Conservation (phyloP, 2,888 invertebrate genomes). For the Galerucella calmariensis region DNA sequence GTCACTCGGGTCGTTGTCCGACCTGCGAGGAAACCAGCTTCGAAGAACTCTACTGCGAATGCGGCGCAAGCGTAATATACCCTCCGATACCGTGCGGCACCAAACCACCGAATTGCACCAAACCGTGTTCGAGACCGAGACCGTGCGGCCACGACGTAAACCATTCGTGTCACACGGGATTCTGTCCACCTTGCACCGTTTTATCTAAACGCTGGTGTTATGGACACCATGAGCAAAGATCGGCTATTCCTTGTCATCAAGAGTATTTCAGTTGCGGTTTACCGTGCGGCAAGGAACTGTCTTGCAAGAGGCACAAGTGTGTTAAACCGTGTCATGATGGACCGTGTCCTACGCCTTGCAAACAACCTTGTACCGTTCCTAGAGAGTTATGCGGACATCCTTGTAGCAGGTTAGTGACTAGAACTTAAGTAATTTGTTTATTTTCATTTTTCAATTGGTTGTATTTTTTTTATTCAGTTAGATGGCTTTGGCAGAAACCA, state of each 20-base stretch:
- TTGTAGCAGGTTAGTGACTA: conserved; percentile 70
- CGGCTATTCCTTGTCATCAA: conserved; percentile 89
- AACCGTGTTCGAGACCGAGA: conserved; percentile 81
- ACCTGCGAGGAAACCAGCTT: conserved; percentile 84
- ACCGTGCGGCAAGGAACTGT: conserved; percentile 82
- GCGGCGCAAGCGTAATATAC: conserved; percentile 85
- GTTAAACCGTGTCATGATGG: conserved; percentile 64
- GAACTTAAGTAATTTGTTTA: not conserved
- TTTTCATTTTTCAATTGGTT: not conserved
- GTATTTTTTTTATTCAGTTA: too few species aligned
- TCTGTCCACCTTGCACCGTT: conserved; percentile 88
- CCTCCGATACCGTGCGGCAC: conserved; percentile 96
- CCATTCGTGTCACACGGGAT: conserved; percentile 84
- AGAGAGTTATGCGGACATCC: conserved; percentile 83
- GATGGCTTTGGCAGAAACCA: too few species aligned
- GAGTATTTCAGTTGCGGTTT: conserved; percentile 91
- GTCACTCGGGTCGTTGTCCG: conserved; percentile 87
- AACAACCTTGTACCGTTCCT: conserved; percentile 80
- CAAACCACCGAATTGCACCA: conserved; percentile 81
- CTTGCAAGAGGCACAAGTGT: conserved; percentile 89
- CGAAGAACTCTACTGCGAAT: conserved; percentile 91
- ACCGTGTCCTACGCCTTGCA: conserved; percentile 71
- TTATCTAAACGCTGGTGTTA: conserved; percentile 88
- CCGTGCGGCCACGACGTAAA: conserved; percentile 84
- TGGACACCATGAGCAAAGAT: conserved; percentile 73